These are phyloP conservation scores for Himalopsyche anomala DNA, from an alignment of 2,888 invertebrate genomes.

Conservation along the genomic window DNA sequence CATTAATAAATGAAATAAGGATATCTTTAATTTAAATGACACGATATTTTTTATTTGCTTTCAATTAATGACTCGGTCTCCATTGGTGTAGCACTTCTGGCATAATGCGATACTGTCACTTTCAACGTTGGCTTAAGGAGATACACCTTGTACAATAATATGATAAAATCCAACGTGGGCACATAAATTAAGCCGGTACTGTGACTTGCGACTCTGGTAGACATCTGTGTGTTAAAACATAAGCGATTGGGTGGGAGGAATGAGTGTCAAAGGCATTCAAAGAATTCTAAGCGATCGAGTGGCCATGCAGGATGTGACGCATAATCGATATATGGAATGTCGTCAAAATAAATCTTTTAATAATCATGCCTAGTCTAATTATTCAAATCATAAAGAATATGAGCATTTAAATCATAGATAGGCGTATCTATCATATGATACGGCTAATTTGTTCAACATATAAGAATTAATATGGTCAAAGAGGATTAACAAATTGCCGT, in stretches of 20 bases:
- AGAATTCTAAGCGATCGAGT: slow-evolving; percentile 19
- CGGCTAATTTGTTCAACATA: too few relatives aligned
- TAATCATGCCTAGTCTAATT: neutral
- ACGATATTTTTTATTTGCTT: too few relatives aligned
- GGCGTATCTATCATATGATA: too few relatives aligned
- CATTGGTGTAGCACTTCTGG: neutral
- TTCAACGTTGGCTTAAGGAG: slow-evolving; percentile 8
- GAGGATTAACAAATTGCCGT: too few relatives aligned
- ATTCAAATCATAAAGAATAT: neutral
- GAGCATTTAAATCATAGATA: too few relatives aligned
- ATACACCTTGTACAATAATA: slow-evolving; percentile 28
- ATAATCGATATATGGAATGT: neutral
- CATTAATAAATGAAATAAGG: too few relatives aligned
- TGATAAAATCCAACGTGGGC: slow-evolving; percentile 40
- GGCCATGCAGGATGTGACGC: slow-evolving; percentile 16
- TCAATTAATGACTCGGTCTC: neutral
- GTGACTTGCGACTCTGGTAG: slow-evolving; percentile 4
- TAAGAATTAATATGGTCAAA: too few relatives aligned
- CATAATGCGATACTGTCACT: slow-evolving; percentile 44
- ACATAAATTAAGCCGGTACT: slow-evolving; percentile 31
- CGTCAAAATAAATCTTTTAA: neutral
- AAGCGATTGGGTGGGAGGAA: slow-evolving; percentile 23
- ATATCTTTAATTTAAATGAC: too few relatives aligned
- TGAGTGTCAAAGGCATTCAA: neutral
- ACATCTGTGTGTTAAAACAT: slow-evolving; percentile 22